These are phyloP conservation scores for Sceloporus tristichus DNA, from an alignment of 2,113 vertebrate genomes.

Conservation along the genomic window DNA sequence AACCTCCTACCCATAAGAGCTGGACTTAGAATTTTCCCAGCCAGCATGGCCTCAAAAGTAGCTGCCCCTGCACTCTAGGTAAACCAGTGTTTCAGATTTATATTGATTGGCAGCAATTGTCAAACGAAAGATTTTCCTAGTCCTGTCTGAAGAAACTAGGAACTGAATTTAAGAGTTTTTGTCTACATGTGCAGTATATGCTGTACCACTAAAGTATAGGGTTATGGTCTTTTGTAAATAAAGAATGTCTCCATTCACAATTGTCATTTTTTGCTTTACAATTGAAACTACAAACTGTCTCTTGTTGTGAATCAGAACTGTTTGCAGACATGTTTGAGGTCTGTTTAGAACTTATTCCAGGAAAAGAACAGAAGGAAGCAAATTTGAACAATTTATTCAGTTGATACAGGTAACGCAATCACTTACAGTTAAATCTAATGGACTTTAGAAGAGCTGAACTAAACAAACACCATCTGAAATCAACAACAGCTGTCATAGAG, in stretches of 20 bases:
- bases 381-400: background rate
- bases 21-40: no score
- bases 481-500: background rate
- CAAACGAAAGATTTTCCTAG: no score
- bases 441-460: background rate
- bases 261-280: background rate
- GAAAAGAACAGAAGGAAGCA: background rate
- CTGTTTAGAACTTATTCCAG: background rate
- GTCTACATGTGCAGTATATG: background rate
- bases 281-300: background rate
- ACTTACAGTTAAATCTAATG: background rate
- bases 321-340: slow-evolving; percentile 5
- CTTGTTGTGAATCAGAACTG: slow-evolving; percentile 43
- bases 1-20: no score
- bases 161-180: background rate
- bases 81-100: no score
- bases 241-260: background rate
- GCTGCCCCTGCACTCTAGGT: no score
- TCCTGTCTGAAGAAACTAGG: background rate
- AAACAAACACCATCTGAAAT: background rate
- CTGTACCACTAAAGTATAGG: background rate
- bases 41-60: no score
- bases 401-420: background rate
- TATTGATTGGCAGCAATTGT: no score
- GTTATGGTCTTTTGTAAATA: background rate